These are phyloP conservation scores for Cossypha heuglini DNA, from an alignment of 2,797 vertebrate species.

Conservation along the genomic window DNA sequence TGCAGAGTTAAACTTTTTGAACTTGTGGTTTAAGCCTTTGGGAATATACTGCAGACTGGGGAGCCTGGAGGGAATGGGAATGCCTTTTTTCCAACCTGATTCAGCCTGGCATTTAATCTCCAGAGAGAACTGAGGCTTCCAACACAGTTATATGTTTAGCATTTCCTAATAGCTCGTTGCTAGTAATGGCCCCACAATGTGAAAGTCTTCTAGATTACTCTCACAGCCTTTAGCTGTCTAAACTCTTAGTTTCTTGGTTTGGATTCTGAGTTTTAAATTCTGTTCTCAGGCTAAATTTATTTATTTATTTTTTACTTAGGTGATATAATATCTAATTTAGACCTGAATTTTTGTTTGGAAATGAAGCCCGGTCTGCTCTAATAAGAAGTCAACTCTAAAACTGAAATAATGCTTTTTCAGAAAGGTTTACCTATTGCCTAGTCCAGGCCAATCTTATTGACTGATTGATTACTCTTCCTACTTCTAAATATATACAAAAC, in stretches of 20 bases:
- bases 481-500: not conserved
- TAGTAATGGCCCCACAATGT: not conserved
- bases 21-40: not conserved
- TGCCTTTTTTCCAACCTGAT: conserved; percentile 24
- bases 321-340: rapidly evolving
- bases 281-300: not conserved
- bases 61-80: not conserved
- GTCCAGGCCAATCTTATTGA: not conserved
- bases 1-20: not conserved
- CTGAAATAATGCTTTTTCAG: not conserved
- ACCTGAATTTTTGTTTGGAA: not conserved
- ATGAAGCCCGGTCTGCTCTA: not conserved
- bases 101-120: conserved; percentile 53
- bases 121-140: conserved; percentile 5
- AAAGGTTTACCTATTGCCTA: not conserved
- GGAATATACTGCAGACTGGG: not conserved
- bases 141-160: conserved; percentile 8
- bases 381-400: not conserved
- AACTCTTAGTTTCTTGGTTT: not conserved
- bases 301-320: not conserved
- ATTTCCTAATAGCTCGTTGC: conserved; percentile 3
- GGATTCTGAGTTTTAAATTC: not conserved
- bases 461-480: conserved; percentile 8
- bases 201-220: not conserved
- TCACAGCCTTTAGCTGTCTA: not conserved